Percentiles rank a stretch among this genome's conserved stretches.
phyloP scores from a whole-genome alignment of 1,140 invertebrate species.

The Saccostrea glomerata region DNA sequence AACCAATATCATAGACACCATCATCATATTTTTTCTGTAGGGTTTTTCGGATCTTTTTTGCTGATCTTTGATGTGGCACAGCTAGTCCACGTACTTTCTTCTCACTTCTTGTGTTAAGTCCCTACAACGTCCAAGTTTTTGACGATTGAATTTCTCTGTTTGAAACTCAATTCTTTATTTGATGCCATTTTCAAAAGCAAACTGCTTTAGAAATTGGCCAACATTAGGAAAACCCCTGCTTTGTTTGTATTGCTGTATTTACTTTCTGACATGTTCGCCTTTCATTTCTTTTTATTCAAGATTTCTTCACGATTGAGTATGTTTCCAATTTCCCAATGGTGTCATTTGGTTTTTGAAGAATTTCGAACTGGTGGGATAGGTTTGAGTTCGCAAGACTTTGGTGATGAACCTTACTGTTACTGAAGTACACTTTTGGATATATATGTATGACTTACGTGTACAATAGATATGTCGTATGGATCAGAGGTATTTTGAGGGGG shows the following conservation, averaged over 20 bases:
- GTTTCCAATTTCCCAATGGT: background rate
- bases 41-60: background rate
- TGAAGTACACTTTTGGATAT: background rate
- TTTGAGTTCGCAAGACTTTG: background rate
- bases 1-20: background rate
- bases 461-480: background rate
- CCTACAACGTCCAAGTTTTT: background rate
- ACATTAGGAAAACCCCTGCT: background rate
- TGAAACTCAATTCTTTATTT: no score
- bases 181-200: background rate
- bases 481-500: no score
- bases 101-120: background rate
- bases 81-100: background rate
- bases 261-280: background rate
- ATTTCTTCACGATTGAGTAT: background rate
- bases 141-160: background rate
- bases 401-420: background rate
- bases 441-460: background rate
- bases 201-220: background rate
- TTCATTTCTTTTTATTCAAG: background rate
- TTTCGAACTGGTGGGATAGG: background rate
- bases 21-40: background rate
- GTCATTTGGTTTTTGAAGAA: background rate
- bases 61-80: background rate
- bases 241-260: background rate